Percentiles rank a stretch among this genome's conserved stretches.
Evolutionary conservation across 2,888 invertebrate species (phyloP).

Genomic region (Pseudococcus viburni): DNA sequence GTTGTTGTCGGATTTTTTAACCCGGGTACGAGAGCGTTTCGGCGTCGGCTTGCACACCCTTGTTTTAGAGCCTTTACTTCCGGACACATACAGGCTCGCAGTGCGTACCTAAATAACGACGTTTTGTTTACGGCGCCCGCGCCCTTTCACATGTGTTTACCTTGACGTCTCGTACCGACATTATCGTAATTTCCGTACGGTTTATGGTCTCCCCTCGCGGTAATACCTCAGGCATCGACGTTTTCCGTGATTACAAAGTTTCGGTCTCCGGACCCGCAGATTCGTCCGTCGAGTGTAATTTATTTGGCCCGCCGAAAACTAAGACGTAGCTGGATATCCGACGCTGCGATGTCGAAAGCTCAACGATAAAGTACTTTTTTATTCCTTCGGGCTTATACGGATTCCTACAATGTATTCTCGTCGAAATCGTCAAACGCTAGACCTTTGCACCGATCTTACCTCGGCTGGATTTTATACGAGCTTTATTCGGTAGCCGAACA

Average conservation of each 20-base stretch:
- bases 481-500: constrained; percentile 12
- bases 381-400: constrained; percentile 15
- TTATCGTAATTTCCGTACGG: constrained; percentile 31
- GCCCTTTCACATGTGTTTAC: constrained; percentile 12
- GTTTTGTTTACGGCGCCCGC: constrained; percentile 30
- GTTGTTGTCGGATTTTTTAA: neutral
- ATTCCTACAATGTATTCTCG: neutral
- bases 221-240: neutral
- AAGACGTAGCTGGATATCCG: neutral
- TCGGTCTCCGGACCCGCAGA: neutral
- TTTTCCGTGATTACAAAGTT: neutral
- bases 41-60: neutral
- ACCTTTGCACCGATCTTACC: neutral
- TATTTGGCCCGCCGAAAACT: neutral
- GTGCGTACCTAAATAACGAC: neutral
- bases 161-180: neutral
- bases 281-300: neutral
- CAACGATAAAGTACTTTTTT: constrained; percentile 41
- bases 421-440: constrained; percentile 8
- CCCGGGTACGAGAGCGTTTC: neutral
- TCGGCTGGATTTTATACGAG: neutral
- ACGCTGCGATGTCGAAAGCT: neutral
- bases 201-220: neutral
- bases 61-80: constrained; percentile 17
- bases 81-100: neutral